Base-by-base conservation (phyloP, 2,113 vertebrate genomes). In the Columba livia region DNA sequence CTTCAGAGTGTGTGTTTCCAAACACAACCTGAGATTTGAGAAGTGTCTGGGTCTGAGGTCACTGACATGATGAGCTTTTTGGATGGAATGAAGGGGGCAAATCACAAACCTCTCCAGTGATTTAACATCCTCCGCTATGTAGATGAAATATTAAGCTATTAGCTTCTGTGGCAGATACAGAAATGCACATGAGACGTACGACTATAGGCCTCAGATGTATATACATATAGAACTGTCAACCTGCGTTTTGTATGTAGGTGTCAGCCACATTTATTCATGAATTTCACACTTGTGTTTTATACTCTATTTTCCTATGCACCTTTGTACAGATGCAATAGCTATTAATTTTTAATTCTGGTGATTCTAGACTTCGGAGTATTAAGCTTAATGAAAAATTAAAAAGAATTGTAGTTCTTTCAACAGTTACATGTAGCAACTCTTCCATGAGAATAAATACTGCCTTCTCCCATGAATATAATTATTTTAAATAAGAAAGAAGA, bases 111-210 rank as follows among this genome's bases (percentile, higher is more conserved):
- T 67, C 71, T 61, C n/a, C 56, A 21, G 8, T 78, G 83, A 83
- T 95, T 88, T 95, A 96, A 65, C 93, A 88, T 44, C 96, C 88
- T 86, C 71, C 61, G 80, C 95, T 97, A 95, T 97, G 91, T 66
- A 97, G 95, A 96, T 96, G 80, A 96, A 97, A 97, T 97, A 97
- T 96, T 83, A 96, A 97, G 90, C 95, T 96, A 97, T 91, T 97
- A 94, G 60, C 87, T 96, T 67, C 13, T 32, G 92, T 97, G 96
- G 94, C 96, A 95, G 88, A 94, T n/a, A 56, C 80, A 94, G 88
- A 97, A 93, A 96, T 96, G 82, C 84, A 81, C 86, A 36, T 89
- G 89, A 96, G 90, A 96, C 31, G 2, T 92, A 93, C 61, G 79
- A 40, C 74, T 88, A 5, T 13, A 56, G 94, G 74, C 80, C 85